A percentile compares a stretch with the other conserved stretches of the same genome.
These are phyloP conservation scores for Megathymus violae DNA, from an alignment of 1,140 invertebrate species.

Conservation along the genomic window DNA sequence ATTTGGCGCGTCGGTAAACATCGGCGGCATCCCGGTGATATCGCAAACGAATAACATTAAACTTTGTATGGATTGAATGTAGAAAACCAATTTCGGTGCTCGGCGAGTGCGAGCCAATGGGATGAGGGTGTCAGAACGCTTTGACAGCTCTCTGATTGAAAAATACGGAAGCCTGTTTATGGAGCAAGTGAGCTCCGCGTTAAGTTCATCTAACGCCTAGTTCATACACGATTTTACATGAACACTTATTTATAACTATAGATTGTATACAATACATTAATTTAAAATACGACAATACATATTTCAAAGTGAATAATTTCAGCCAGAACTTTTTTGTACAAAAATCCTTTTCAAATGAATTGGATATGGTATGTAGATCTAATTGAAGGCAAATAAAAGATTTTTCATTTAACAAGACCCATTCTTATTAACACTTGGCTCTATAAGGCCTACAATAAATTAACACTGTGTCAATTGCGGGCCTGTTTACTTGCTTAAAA, in stretches of 20 bases:
- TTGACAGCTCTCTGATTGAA: conserved; percentile 85
- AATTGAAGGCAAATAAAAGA: conserved; percentile 2
- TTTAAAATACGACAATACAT: not conserved
- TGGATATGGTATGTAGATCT: not conserved
- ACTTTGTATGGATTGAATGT: conserved; percentile 84
- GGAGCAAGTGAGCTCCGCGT: conserved; percentile 70
- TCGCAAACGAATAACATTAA: conserved; percentile 84
- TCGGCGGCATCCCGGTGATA: conserved; percentile 82
- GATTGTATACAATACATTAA: not conserved
- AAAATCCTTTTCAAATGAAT: not conserved
- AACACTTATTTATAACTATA: not conserved
- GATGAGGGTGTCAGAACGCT: conserved; percentile 83
- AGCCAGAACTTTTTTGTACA: no score
- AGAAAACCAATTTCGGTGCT: conserved; percentile 84
- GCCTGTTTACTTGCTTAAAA: conserved; percentile 40
- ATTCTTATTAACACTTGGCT: conserved; percentile 19
- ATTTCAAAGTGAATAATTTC: no score
- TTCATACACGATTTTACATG: conserved; percentile 15
- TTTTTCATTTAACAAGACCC: not conserved
- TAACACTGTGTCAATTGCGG: conserved; percentile 38
- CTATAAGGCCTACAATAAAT: conserved; percentile 41
- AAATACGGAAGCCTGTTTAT: conserved; percentile 84
- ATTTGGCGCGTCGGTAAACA: conserved; percentile 84
- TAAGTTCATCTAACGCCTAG: conserved; percentile 27
- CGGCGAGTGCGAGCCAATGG: conserved; percentile 82